Base-by-base conservation (phyloP, 2,113 vertebrate genomes). In the Zingel zingel region DNA sequence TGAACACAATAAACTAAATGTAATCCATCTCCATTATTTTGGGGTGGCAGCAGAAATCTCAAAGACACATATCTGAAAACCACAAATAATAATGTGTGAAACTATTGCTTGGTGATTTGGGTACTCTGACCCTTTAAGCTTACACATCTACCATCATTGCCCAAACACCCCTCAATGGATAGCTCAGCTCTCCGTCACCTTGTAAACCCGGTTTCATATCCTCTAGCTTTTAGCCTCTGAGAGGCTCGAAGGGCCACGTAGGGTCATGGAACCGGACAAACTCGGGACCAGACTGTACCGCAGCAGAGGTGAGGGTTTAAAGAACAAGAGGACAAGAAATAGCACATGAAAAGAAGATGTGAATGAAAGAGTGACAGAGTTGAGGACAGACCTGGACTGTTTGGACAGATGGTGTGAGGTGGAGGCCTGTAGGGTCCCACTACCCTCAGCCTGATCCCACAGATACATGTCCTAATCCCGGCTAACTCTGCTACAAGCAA, bases 391-490 rank as follows among this genome's bases (percentile, higher is more conserved):
- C 14, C 61, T 27, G 64, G 53, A 12, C 57, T 86, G 88, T 84
- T 88, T 77, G 74, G 89, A 91, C 91, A 93, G 92, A 93, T 90
- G 92, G 93, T 79, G 85, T 68, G 57, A 89, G 86, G 53, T 89
- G 79, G 77, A 86, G 85, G 45, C 30, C 57, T 86, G 47, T 53
- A 79, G 90, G 79, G 86, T 92, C 86, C 71, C 86, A 58, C 63
- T 77, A 87, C 83, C 83, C 87, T 64, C 75, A 7, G 70, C 48
- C 81, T 93, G 91, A 94, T 94, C 88, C 91, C 92, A 90, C 85
- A 94, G 91, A 94, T 94, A 94, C 65, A 93, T 94, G 91, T 93
- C 92, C 88, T 94, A 95, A 95, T 94, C 94, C 86, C 19, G 48
- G 59, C 89, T 94, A 90, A 94, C 94, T 84, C 91, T 91, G 87